A percentile compares a stretch with the other conserved stretches of the same genome.
Conservation (phyloP, 2,797 vertebrate species). For the Coreius guichenoti region DNA sequence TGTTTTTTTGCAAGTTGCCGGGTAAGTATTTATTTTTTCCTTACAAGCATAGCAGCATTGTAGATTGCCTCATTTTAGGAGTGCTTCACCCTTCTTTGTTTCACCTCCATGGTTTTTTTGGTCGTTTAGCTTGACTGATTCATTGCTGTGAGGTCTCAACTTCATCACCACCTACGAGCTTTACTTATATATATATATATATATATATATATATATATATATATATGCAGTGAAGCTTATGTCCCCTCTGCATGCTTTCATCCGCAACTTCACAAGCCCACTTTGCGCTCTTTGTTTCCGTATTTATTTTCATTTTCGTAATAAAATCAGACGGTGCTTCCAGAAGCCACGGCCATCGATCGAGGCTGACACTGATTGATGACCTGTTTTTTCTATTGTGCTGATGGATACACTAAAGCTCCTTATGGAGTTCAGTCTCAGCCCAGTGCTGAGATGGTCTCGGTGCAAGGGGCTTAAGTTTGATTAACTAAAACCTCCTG, state of each 20-base stretch:
- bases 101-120: constrained; percentile 18
- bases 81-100: constrained; percentile 21
- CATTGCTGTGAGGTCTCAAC: constrained; percentile 8
- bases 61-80: constrained; percentile 5
- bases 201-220: background rate
- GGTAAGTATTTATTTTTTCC: constrained; percentile 28
- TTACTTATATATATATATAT: constrained; percentile 12
- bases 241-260: background rate
- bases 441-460: constrained; percentile 60
- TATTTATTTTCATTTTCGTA: constrained; percentile 65
- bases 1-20: constrained; percentile 12
- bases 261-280: constrained; percentile 40
- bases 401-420: constrained; percentile 66
- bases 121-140: constrained; percentile 20
- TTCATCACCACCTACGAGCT: constrained; percentile 6
- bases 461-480: constrained; percentile 67
- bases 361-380: constrained; percentile 65
- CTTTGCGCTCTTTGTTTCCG: constrained; percentile 61
- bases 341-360: constrained; percentile 63
- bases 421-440: constrained; percentile 65
- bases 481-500: constrained; percentile 75
- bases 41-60: constrained; percentile 25
- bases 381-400: constrained; percentile 63
- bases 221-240: background rate
- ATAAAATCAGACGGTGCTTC: constrained; percentile 65